These are phyloP conservation scores for Bungarus multicinctus DNA, from an alignment of 2,113 vertebrate species.

Conservation along the genomic window DNA sequence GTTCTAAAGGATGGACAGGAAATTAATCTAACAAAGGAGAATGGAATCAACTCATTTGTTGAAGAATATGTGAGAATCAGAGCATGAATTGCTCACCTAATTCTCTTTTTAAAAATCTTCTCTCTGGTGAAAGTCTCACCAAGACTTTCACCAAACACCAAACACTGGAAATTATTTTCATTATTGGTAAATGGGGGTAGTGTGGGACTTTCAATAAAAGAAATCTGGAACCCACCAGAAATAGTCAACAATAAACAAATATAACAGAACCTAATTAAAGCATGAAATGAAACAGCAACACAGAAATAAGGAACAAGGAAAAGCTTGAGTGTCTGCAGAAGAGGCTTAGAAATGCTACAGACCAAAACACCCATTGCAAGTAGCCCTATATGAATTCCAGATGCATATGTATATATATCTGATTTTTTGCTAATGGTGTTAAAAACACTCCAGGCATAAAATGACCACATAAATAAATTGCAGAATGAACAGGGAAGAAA, in stretches of 20 bases:
- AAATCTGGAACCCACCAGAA: background rate
- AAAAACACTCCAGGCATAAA: background rate
- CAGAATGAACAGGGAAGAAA: background rate
- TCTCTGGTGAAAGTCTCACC: background rate
- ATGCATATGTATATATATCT: background rate
- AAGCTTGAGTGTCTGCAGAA: background rate
- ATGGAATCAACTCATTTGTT: background rate
- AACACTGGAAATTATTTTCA: background rate
- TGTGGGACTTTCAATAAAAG: background rate
- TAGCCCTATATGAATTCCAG: background rate
- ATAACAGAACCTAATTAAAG: background rate
- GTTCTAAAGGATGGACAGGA: background rate
- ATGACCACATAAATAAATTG: constrained; percentile 2
- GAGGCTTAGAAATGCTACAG: background rate
- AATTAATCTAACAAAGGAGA: background rate
- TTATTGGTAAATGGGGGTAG: background rate
- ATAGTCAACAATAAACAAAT: background rate
- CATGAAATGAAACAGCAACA: background rate
- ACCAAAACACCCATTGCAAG: background rate
- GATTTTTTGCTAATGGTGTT: background rate
- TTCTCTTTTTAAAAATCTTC: background rate
- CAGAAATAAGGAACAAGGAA: background rate
- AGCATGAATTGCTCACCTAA: background rate
- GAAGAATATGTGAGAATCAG: background rate
- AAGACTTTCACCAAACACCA: background rate